Conservation (phyloP, 2,888 invertebrate genomes). For the Prosapia bicincta region DNA sequence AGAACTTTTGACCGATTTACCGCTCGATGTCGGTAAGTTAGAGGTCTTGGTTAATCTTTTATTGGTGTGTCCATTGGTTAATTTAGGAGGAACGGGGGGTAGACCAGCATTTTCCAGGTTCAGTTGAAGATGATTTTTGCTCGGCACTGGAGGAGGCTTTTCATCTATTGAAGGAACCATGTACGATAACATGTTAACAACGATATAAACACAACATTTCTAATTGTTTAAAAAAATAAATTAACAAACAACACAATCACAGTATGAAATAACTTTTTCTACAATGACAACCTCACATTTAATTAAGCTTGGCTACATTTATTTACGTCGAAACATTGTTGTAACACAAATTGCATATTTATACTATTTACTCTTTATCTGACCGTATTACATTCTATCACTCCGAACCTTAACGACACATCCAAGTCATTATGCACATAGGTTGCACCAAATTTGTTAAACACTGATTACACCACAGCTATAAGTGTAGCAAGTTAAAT, state of each 20-base stretch:
- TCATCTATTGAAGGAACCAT: slow-evolving; percentile 71
- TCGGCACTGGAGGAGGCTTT: slow-evolving; percentile 62
- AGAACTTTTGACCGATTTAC: slow-evolving; percentile 28
- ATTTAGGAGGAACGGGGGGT: slow-evolving; percentile 2
- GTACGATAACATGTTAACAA: slow-evolving; percentile 64
- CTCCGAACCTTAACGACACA: background rate
- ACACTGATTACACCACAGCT: background rate
- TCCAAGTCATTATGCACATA: background rate
- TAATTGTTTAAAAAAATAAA: background rate
- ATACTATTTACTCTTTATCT: no score
- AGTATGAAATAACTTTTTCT: background rate
- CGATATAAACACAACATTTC: background rate
- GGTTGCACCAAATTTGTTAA: background rate
- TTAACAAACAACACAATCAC: background rate
- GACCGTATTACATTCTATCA: no score
- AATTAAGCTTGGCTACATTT: no score
- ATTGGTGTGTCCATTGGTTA: slow-evolving; percentile 44
- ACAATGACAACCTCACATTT: background rate
- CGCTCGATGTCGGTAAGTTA: background rate
- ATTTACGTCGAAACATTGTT: no score
- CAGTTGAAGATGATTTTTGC: slow-evolving; percentile 52
- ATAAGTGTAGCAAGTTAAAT: background rate
- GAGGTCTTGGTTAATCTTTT: slow-evolving; percentile 41
- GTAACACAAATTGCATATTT: no score
- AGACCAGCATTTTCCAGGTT: slow-evolving; percentile 48